These are phyloP conservation scores for Heliconius aoede DNA, from an alignment of 2,888 invertebrate genomes.

Conservation along the genomic window DNA sequence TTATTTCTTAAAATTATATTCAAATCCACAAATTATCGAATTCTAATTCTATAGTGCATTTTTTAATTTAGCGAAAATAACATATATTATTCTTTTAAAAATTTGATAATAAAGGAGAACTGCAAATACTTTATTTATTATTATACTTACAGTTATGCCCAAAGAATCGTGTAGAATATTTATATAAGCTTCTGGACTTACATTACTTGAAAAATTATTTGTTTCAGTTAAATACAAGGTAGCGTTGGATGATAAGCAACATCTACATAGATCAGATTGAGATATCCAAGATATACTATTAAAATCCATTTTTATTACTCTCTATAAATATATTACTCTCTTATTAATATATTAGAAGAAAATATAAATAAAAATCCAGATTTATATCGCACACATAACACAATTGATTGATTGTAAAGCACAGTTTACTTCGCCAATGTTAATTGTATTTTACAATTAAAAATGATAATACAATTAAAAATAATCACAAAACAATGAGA, in stretches of 20 bases:
- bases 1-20: not conserved
- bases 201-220: constrained; percentile 52
- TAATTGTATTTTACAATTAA: too few relatives aligned
- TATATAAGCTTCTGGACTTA: constrained; percentile 58
- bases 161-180: constrained; percentile 63
- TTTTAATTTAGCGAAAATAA: not conserved
- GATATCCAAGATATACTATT: constrained; percentile 46
- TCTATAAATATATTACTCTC: too few relatives aligned
- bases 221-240: constrained; percentile 58
- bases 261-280: constrained; percentile 62
- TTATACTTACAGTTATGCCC: constrained; percentile 60
- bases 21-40: not conserved
- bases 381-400: not conserved
- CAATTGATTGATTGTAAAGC: too few relatives aligned
- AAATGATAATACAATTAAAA: too few relatives aligned
- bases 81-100: too few relatives aligned
- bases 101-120: not conserved
- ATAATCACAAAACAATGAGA: too few relatives aligned
- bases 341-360: not conserved
- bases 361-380: not conserved
- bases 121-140: not conserved
- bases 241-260: constrained; percentile 61
- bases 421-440: too few relatives aligned
- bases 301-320: constrained; percentile 29
- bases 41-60: too few relatives aligned